These are phyloP conservation scores for Caenorhabditis sp. DNA, from an alignment of 2,888 invertebrate species.

Conservation along the genomic window DNA sequence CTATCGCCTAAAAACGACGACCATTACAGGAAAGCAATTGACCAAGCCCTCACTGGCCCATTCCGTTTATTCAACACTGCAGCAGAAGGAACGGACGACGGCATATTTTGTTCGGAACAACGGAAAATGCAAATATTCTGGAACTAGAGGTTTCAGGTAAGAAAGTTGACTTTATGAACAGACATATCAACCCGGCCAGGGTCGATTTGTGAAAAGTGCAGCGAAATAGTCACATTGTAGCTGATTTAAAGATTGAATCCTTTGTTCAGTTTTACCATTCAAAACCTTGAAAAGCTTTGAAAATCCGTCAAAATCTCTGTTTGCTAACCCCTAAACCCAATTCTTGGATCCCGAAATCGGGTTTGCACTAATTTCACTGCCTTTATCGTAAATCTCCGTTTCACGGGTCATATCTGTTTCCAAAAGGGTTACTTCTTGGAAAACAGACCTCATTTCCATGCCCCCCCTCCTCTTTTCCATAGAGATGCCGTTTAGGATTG, in stretches of 20 bases:
- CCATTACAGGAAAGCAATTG: conserved; percentile 8
- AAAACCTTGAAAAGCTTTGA: not conserved
- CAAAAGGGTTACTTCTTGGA: conserved; percentile 51
- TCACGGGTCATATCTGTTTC: conserved; percentile 52
- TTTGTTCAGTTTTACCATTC: not conserved
- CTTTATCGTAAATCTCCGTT: conserved; percentile 55
- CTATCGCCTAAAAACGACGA: conserved; percentile 12
- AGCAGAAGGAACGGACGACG: not conserved
- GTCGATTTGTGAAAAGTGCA: too few species aligned
- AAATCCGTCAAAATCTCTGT: too few species aligned
- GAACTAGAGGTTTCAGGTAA: conserved; percentile 46
- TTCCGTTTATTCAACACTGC: not conserved
- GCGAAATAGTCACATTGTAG: too few species aligned
- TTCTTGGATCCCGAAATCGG: too few species aligned
- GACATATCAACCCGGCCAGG: too few species aligned
- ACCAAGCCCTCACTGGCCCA: not conserved
- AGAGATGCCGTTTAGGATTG: conserved; percentile 14
- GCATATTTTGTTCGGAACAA: not conserved
- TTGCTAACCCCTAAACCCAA: too few species aligned
- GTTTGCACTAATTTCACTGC: conserved; percentile 48
- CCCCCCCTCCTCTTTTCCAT: not conserved
- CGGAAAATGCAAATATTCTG: conserved; percentile 28
- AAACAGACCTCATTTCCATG: conserved; percentile 54
- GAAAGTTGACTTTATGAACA: too few species aligned
- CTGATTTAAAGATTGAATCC: too few species aligned